A percentile compares a stretch with the other conserved stretches of the same genome.
phyloP scores from a whole-genome alignment of 2,888 invertebrate species.

The Dichetophora obliterata region DNA sequence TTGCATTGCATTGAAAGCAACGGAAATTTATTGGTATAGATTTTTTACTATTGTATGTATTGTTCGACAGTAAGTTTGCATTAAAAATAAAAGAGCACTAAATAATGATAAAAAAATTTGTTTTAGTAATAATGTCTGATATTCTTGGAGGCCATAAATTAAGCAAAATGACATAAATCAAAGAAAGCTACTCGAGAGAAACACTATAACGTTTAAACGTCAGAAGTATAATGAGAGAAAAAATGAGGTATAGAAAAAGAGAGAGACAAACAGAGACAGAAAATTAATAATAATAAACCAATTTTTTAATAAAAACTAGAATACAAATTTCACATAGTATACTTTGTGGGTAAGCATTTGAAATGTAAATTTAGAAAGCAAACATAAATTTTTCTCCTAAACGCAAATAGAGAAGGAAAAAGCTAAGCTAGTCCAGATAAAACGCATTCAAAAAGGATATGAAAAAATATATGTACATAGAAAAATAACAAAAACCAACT shows the following conservation, averaged over 20 bases:
- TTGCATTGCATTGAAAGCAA: too few species aligned
- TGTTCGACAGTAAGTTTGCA: too few species aligned
- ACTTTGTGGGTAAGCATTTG: constrained; percentile 25
- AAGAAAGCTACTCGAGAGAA: constrained; percentile 4
- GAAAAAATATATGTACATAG: too few species aligned
- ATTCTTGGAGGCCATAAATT: constrained; percentile 19
- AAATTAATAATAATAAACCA: not conserved
- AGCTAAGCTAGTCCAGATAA: not conserved
- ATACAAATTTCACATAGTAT: constrained; percentile 30
- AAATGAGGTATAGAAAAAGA: not conserved
- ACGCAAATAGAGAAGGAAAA: not conserved
- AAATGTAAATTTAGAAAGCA: not conserved
- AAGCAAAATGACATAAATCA: constrained; percentile 1
- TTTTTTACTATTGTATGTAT: not conserved
- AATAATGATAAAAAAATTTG: not conserved
- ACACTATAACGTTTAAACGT: not conserved
- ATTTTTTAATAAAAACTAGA: constrained; percentile 18
- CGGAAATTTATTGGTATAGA: constrained; percentile 5
- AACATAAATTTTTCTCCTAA: not conserved
- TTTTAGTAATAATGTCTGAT: not conserved
- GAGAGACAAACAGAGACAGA: not conserved
- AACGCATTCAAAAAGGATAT: too few species aligned
- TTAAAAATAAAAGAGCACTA: not conserved
- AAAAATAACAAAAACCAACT: not conserved
- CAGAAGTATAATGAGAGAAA: too few species aligned